A percentile compares a stretch with the other conserved stretches of the same genome.
These are phyloP conservation scores for Lophotis ruficrista DNA, from an alignment of 2,113 vertebrate species.

Conservation along the genomic window DNA sequence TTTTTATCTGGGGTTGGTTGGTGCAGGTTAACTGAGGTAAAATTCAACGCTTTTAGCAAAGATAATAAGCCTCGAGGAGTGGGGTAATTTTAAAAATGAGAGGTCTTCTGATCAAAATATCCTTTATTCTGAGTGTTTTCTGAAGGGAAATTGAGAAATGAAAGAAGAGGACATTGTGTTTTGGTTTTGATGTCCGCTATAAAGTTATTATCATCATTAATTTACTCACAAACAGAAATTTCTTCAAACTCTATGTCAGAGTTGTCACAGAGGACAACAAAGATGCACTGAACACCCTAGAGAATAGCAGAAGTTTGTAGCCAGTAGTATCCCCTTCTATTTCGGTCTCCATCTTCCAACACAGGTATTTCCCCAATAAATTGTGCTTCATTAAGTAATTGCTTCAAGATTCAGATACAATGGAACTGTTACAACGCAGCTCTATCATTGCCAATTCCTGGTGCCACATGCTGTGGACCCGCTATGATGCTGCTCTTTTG, in stretches of 20 bases:
- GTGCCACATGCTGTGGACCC: no score
- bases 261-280: not conserved
- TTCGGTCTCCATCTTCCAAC: not conserved
- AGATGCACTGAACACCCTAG: not conserved
- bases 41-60: not conserved
- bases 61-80: not conserved
- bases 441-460: not conserved
- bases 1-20: not conserved
- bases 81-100: not conserved
- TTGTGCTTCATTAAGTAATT: not conserved
- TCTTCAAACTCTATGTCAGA: not conserved
- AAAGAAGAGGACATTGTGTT: not conserved
- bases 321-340: not conserved
- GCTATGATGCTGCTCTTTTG: not conserved
- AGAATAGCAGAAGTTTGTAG: not conserved
- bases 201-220: not conserved
- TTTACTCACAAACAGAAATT: not conserved
- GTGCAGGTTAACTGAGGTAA: no score
- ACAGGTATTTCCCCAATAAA: not conserved
- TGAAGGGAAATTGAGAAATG: not conserved
- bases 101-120: not conserved
- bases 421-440: not conserved
- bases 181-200: not conserved
- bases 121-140: not conserved
- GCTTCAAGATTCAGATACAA: not conserved